Evolutionary conservation across 2,888 invertebrate genomes (phyloP).

Genomic region (Melanostoma scalare): DNA sequence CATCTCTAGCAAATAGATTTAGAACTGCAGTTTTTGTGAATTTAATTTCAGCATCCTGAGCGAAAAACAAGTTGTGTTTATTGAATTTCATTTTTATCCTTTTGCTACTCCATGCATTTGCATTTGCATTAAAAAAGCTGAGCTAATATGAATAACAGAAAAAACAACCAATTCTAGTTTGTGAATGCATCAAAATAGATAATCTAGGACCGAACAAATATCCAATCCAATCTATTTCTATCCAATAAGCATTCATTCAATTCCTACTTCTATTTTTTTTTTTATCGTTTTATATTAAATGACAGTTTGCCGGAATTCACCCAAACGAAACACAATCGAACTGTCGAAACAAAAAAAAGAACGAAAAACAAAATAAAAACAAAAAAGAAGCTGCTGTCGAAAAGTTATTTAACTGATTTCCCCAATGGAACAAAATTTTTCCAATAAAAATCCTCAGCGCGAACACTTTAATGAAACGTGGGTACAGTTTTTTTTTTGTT

Average conservation of each 20-base stretch:
- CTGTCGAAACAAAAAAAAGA: constrained; percentile 46
- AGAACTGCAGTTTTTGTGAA: too few relatives aligned
- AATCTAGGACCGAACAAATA: constrained; percentile 31
- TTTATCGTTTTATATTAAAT: constrained; percentile 24
- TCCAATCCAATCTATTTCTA: constrained; percentile 32
- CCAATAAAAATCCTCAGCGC: constrained; percentile 65
- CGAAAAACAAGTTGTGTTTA: too few relatives aligned
- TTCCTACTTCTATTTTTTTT: background rate
- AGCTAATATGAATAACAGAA: constrained; percentile 9
- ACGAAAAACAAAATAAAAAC: constrained; percentile 25
- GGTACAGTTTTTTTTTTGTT: constrained; percentile 20
- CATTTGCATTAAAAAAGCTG: constrained; percentile 7
- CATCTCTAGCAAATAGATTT: too few relatives aligned
- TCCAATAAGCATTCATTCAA: constrained; percentile 12
- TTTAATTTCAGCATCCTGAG: too few relatives aligned
- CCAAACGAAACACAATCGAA: constrained; percentile 38
- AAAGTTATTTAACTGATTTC: constrained; percentile 75
- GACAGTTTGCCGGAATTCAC: constrained; percentile 38
- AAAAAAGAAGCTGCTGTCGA: constrained; percentile 23
- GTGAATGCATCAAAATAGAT: constrained; percentile 45
- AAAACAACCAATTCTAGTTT: constrained; percentile 43
- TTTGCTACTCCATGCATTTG: background rate
- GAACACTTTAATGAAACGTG: constrained; percentile 63
- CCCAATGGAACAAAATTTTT: constrained; percentile 74
- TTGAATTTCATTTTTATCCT: too few relatives aligned